Evolutionary conservation across 2,113 vertebrate species (phyloP).

Genomic region (Pollimyrus isidori): DNA sequence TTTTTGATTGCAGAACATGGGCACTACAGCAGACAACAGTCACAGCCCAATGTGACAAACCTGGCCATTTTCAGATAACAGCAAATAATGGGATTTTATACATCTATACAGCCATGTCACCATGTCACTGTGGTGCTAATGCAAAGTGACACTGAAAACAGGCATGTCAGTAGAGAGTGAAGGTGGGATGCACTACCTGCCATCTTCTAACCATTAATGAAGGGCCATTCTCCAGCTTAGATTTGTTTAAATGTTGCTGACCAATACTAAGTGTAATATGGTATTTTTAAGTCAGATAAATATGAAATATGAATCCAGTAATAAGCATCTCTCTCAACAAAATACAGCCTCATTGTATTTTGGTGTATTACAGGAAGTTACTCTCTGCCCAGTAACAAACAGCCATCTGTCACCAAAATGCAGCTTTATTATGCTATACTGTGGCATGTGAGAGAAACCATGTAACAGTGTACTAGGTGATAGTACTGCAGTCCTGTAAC

Average conservation of each 20-base stretch:
- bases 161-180: constrained; percentile 39
- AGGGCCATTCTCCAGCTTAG: not conserved
- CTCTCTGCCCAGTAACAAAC: not conserved
- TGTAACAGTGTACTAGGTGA: too few species aligned
- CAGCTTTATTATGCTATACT: not conserved
- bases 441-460: not conserved
- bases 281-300: not conserved
- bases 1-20: not conserved
- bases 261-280: not conserved
- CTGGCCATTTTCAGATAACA: constrained; percentile 57
- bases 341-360: not conserved
- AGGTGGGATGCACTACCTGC: not conserved
- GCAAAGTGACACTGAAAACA: constrained; percentile 45
- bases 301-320: not conserved
- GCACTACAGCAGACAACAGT: not conserved
- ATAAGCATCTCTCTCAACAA: not conserved
- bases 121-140: constrained; percentile 50
- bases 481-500: too few species aligned
- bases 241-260: not conserved
- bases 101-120: constrained; percentile 48
- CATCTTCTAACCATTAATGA: not conserved
- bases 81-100: constrained; percentile 61
- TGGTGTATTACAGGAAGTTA: not conserved
- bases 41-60: constrained; percentile 41
- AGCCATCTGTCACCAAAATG: not conserved